Conservation (phyloP, 2,888 invertebrate species). For the Synanthedon tipuliformis region DNA sequence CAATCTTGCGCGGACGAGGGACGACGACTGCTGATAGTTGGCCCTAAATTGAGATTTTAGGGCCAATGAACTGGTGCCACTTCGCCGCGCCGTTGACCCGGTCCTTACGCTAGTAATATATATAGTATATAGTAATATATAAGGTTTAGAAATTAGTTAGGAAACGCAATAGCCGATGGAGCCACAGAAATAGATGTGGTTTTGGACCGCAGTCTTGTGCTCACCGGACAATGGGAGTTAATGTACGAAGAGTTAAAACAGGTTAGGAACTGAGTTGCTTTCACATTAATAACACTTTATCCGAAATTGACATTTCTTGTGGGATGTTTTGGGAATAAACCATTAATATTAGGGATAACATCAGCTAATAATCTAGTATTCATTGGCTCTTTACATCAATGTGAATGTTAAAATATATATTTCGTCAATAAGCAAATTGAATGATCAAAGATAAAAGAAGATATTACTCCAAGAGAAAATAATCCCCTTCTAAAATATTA, state of each 20-base stretch:
- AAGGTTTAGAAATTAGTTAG: too few relatives aligned
- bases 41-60: too few relatives aligned
- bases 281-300: too few relatives aligned
- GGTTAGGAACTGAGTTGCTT: too few relatives aligned
- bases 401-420: neutral
- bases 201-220: conserved; percentile 86
- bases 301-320: conserved; percentile 1
- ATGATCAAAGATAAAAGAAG: conserved; percentile 1
- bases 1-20: too few relatives aligned
- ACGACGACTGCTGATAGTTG: too few relatives aligned
- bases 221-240: conserved; percentile 87
- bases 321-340: too few relatives aligned
- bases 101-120: too few relatives aligned
- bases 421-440: neutral
- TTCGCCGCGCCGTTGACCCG: too few relatives aligned
- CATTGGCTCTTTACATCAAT: neutral
- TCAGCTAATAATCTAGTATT: neutral
- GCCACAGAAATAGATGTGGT: conserved; percentile 97
- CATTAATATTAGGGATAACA: too few relatives aligned
- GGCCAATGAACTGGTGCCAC: too few relatives aligned
- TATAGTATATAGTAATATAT: too few relatives aligned
- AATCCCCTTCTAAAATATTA: neutral
- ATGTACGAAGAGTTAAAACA: conserved; percentile 83
- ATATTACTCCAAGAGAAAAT: conserved; percentile 1
- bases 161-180: conserved; percentile 81